phyloP scores from a whole-genome alignment of 64 coral and sea anemone genomes.

The Pachyseris speciosa region DNA sequence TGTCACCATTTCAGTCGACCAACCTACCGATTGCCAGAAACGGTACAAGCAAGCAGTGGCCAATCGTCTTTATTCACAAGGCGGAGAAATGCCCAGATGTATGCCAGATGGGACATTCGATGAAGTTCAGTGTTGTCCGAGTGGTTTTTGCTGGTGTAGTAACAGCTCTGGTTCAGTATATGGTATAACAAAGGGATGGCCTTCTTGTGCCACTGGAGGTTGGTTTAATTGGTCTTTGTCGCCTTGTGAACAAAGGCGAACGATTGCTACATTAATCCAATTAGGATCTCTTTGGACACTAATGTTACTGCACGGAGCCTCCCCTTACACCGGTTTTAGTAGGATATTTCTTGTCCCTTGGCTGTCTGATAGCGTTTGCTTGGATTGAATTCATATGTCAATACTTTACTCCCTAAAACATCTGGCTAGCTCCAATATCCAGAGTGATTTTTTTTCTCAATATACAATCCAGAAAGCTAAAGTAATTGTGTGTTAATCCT shows the following conservation, averaged over 20 bases:
- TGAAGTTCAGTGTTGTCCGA: conserved; percentile 62
- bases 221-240: neutral
- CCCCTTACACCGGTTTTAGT: too few relatives aligned
- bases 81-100: conserved; percentile 62
- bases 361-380: too few relatives aligned
- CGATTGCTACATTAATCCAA: too few relatives aligned
- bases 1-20: conserved; percentile 52
- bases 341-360: too few relatives aligned
- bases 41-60: conserved; percentile 63
- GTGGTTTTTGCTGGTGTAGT: conserved; percentile 84
- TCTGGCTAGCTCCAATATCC: too few relatives aligned
- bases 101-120: conserved; percentile 75
- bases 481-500: neutral
- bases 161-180: conserved; percentile 52
- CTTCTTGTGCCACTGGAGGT: conserved; percentile 72
- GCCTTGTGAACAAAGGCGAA: neutral
- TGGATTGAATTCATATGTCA: too few relatives aligned
- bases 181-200: conserved; percentile 29
- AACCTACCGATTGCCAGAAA: conserved; percentile 74
- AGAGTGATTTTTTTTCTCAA: too few relatives aligned
- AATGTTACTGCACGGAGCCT: too few relatives aligned
- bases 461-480: too few relatives aligned
- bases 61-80: conserved; percentile 25
- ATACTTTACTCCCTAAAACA: too few relatives aligned
- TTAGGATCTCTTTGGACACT: too few relatives aligned